Conservation (phyloP, 1,140 invertebrate species). For the Dermatophagoides farinae region DNA sequence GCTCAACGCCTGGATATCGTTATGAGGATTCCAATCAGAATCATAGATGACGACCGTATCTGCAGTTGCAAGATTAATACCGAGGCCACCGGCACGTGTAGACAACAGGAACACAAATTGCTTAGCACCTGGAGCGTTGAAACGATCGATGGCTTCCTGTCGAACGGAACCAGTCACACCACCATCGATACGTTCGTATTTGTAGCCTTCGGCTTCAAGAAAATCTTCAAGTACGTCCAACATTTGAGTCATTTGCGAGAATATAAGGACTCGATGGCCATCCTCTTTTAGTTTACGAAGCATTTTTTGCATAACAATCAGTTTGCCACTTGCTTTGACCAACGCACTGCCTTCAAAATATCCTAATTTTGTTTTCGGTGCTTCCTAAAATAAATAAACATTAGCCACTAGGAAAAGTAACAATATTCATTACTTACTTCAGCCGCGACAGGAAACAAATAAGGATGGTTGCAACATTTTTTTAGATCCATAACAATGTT, state of each 20-base stretch:
- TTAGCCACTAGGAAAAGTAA: background rate
- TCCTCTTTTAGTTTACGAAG: conserved; percentile 66
- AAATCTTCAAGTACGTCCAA: conserved; percentile 97
- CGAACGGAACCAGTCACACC: conserved; percentile 80
- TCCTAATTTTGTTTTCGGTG: conserved; percentile 66
- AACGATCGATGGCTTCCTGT: conserved; percentile 97
- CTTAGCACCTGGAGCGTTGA: conserved; percentile 50
- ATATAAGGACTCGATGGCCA: conserved; percentile 92
- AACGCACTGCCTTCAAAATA: conserved; percentile 77
- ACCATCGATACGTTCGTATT: conserved; percentile 97
- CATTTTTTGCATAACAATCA: conserved; percentile 87
- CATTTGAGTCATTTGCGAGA: conserved; percentile 99
- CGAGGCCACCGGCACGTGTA: conserved; percentile 90
- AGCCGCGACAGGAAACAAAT: conserved; percentile 84
- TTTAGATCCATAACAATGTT: conserved; percentile 99
- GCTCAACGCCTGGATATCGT: conserved; percentile 97
- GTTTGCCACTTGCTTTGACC: conserved; percentile 85
- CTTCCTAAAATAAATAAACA: conserved; percentile 33
- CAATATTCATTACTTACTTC: conserved; percentile 4
- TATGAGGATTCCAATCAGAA: conserved; percentile 99
- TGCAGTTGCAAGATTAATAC: conserved; percentile 96
- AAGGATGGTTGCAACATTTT: conserved; percentile 99
- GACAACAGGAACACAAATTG: conserved; percentile 95
- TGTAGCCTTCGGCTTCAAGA: conserved; percentile 87
- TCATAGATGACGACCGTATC: conserved; percentile 99